These are phyloP conservation scores for Pilophorus perplexus DNA, from an alignment of 2,888 invertebrate species.

Conservation along the genomic window DNA sequence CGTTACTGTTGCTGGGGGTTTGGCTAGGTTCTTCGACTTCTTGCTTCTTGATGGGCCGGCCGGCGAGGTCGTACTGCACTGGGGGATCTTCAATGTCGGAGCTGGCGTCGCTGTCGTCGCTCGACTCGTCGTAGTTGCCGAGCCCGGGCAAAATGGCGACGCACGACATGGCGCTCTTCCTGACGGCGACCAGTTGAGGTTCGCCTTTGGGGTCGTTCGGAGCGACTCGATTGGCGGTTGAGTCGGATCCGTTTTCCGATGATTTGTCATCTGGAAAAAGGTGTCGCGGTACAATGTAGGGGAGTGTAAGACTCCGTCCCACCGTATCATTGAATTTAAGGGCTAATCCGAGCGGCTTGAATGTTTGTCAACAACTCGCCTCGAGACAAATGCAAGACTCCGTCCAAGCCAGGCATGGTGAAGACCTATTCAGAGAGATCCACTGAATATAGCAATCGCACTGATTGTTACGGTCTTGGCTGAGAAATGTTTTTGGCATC, in stretches of 20 bases:
- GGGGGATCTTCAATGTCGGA: constrained; percentile 61
- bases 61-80: constrained; percentile 48
- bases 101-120: constrained; percentile 64
- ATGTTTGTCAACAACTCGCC: too few relatives aligned
- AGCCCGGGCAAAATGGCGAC: constrained; percentile 81
- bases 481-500: too few relatives aligned
- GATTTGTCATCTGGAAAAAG: neutral
- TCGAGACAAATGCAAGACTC: too few relatives aligned
- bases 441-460: too few relatives aligned
- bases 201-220: neutral
- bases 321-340: too few relatives aligned
- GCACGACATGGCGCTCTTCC: constrained; percentile 57
- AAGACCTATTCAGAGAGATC: too few relatives aligned
- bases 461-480: too few relatives aligned
- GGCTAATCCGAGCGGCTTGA: too few relatives aligned
- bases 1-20: neutral
- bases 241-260: neutral
- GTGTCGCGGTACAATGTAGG: too few relatives aligned
- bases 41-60: constrained; percentile 46
- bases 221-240: too few relatives aligned
- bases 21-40: constrained; percentile 21
- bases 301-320: too few relatives aligned
- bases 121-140: constrained; percentile 73
- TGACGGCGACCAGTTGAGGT: neutral
- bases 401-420: too few relatives aligned